phyloP scores from a whole-genome alignment of 2,888 invertebrate genomes.

The Pteria penguin region DNA sequence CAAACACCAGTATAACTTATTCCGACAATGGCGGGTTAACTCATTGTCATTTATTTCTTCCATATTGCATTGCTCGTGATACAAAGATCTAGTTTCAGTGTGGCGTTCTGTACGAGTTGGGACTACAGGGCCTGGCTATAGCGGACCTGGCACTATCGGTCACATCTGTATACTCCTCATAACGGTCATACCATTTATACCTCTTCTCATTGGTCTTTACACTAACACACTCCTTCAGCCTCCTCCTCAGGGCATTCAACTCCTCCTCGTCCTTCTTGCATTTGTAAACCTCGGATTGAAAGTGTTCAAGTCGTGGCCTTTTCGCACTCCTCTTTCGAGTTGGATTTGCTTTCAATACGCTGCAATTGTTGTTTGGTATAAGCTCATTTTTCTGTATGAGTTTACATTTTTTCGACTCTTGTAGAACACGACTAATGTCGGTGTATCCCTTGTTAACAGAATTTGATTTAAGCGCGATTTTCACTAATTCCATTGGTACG shows the following conservation, averaged over 20 bases:
- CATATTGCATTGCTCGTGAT: no score
- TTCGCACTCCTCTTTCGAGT: background rate
- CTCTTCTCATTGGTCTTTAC: background rate
- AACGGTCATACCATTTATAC: background rate
- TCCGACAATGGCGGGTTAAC: no score
- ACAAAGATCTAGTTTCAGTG: no score
- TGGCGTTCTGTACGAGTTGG: background rate
- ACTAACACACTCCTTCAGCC: background rate
- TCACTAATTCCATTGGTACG: slow-evolving; percentile 16
- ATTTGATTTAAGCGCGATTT: slow-evolving; percentile 3
- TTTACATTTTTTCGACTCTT: background rate
- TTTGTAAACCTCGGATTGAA: background rate
- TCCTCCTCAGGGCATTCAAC: background rate
- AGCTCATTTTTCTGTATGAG: background rate
- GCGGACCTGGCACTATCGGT: slow-evolving; percentile 8
- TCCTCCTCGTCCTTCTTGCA: background rate
- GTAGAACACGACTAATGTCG: background rate
- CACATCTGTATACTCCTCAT: background rate
- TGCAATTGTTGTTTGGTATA: background rate
- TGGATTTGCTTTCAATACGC: background rate
- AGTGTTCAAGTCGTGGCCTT: background rate
- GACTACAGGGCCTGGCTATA: slow-evolving; percentile 12
- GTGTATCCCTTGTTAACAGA: background rate
- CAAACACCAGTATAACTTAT: no score
- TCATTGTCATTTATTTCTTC: no score